Percentiles rank a stretch among this genome's conserved stretches.
Evolutionary conservation across 1,140 invertebrate species (phyloP).

Genomic region (Nasonia giraulti): DNA sequence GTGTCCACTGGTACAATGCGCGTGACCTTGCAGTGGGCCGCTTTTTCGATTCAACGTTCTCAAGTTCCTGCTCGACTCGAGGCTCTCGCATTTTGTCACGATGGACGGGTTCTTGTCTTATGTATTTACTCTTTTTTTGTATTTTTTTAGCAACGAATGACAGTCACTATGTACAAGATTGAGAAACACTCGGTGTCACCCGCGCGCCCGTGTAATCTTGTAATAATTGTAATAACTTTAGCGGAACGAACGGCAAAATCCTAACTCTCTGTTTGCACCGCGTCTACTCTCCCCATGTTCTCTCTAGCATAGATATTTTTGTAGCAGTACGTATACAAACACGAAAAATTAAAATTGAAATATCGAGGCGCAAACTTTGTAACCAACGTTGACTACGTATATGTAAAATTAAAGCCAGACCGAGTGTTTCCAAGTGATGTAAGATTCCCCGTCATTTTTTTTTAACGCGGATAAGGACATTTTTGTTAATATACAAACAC

Average conservation of each 20-base stretch:
- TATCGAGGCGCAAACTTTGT: slow-evolving; percentile 39
- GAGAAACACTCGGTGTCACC: slow-evolving; percentile 48
- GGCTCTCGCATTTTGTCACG: slow-evolving; percentile 53
- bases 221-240: slow-evolving; percentile 50
- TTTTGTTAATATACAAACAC: slow-evolving; percentile 21
- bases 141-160: slow-evolving; percentile 49
- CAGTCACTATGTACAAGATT: slow-evolving; percentile 51
- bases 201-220: slow-evolving; percentile 45
- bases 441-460: slow-evolving; percentile 34
- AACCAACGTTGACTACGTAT: slow-evolving; percentile 34
- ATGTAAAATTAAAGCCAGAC: slow-evolving; percentile 21
- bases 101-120: slow-evolving; percentile 50
- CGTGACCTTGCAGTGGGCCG: slow-evolving; percentile 45
- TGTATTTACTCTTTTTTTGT: slow-evolving; percentile 47
- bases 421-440: slow-evolving; percentile 49
- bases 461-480: slow-evolving; percentile 22
- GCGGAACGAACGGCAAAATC: slow-evolving; percentile 39
- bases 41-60: slow-evolving; percentile 50
- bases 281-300: slow-evolving; percentile 39
- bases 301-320: slow-evolving; percentile 54
- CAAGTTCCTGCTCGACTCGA: slow-evolving; percentile 54
- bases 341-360: slow-evolving; percentile 13
- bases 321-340: slow-evolving; percentile 47
- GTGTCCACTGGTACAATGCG: slow-evolving; percentile 47
- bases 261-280: slow-evolving; percentile 46